Base-by-base conservation (phyloP, 2,797 vertebrate species). In the Melanotaenia parkinsoni region DNA sequence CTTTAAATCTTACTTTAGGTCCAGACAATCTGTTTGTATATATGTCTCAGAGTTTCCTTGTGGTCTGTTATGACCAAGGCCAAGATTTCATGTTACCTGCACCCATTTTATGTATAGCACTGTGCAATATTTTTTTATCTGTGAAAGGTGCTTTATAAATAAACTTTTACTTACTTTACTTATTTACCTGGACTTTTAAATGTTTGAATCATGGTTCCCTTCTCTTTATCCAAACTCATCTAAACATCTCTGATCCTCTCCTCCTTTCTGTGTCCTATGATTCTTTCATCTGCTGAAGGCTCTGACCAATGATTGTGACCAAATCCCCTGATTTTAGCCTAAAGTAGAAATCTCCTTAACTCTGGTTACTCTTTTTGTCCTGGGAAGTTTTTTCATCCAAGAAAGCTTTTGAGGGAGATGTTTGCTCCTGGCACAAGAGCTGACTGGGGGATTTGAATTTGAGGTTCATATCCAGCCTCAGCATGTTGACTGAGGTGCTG, bases 201-300 rank as follows among this genome's bases (percentile, higher is more conserved):
- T 24, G 22, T 51, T 12, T 53, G 50, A 53, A 53, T 53, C 10
- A 10, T 53, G 11, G 54, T 35, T 64, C 12, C 63, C 26, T 16
- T 51, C 33, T 58, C 14, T 37, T 58, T n/a, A 53, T 38, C 61
- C 40, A 64, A 22, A 63, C 24, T 40, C 38, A 40, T 40, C 38
- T 14, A 40, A 40, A 40, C 9, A 37, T 10, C 13, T 40, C 14
- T 40, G 9, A 7, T 14, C 4, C n/a, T 50, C 24, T 67, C 22
- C 18, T 16, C 11, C 4, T 26, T 32, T 64, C 32, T 63, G 38
- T 14, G 38, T 14, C 22, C 33, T 10, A 40, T 8, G 0, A 40
- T 56, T 18, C 18, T 10, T 18, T 30, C 45, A 22, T 13, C 26
- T 35, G 20, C 18, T 61, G 18, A 40, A 43, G 50, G 6, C n/a